Percentiles rank a stretch among this genome's conserved stretches.
phyloP scores from a whole-genome alignment of 2,113 vertebrate genomes.

The Cyprinodon variegatus region DNA sequence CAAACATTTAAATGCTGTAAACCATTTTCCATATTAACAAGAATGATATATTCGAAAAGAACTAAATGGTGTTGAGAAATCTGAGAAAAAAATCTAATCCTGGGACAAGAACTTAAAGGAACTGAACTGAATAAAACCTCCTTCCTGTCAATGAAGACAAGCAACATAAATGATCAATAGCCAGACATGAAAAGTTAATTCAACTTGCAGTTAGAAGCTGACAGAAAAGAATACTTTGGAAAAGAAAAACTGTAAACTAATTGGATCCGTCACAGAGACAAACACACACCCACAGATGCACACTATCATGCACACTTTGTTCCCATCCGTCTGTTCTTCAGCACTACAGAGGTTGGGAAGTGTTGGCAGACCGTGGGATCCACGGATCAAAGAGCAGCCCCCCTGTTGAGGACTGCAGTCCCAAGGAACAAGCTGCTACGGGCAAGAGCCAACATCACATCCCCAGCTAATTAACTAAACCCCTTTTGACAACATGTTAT shows the following conservation, averaged over 20 bases:
- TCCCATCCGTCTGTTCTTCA: slow-evolving; percentile 46
- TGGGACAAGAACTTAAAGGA: background rate
- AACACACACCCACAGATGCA: slow-evolving; percentile 9
- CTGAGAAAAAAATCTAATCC: too few relatives aligned
- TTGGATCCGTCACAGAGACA: slow-evolving; percentile 23
- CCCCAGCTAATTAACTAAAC: slow-evolving; percentile 71
- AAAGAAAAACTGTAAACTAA: slow-evolving; percentile 15
- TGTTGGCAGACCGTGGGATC: slow-evolving; percentile 62
- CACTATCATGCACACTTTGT: slow-evolving; percentile 11
- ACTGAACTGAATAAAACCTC: background rate
- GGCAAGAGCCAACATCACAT: slow-evolving; percentile 57
- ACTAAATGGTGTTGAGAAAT: too few relatives aligned
- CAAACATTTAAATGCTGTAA: slow-evolving; percentile 4
- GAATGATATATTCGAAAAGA: too few relatives aligned
- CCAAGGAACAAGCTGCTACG: slow-evolving; percentile 52
- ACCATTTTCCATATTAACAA: background rate
- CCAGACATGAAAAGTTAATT: background rate
- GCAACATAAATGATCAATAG: background rate
- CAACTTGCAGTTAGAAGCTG: background rate
- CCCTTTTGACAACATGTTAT: slow-evolving; percentile 55
- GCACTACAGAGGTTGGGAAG: slow-evolving; percentile 42
- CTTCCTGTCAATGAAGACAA: background rate
- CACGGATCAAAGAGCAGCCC: slow-evolving; percentile 65
- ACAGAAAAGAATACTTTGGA: background rate
- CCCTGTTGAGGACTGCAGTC: slow-evolving; percentile 43